phyloP scores from a whole-genome alignment of 1,140 invertebrate genomes.

The Platyura marginata region DNA sequence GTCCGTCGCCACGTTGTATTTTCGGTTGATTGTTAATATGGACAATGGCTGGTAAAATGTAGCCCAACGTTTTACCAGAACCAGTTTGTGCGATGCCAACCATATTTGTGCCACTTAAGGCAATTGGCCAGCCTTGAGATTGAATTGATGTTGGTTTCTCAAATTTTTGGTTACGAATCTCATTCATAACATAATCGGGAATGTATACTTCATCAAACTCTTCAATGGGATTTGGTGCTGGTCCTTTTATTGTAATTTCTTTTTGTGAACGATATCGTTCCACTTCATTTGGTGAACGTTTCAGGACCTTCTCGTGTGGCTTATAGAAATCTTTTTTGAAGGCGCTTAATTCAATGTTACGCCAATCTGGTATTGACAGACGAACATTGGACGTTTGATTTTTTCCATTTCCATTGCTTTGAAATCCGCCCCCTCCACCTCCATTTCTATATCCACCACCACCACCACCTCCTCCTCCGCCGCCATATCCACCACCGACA shows the following conservation, averaged over 20 bases:
- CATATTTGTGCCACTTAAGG: slow-evolving; percentile 77
- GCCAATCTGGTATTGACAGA: slow-evolving; percentile 30
- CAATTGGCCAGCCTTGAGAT: slow-evolving; percentile 84
- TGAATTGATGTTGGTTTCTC: slow-evolving; percentile 73
- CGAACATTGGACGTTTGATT: background rate
- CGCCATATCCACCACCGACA: background rate
- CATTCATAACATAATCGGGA: slow-evolving; percentile 52
- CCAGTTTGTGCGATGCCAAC: slow-evolving; percentile 90
- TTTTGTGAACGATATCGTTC: slow-evolving; percentile 52
- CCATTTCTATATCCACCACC: background rate
- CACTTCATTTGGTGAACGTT: slow-evolving; percentile 56
- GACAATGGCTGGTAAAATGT: slow-evolving; percentile 67
- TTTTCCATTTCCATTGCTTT: background rate
- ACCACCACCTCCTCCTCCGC: background rate
- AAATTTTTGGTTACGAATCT: slow-evolving; percentile 47
- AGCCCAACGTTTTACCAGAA: slow-evolving; percentile 73
- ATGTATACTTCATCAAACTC: slow-evolving; percentile 64
- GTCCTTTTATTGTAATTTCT: slow-evolving; percentile 68
- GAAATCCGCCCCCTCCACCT: background rate
- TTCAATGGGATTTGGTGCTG: slow-evolving; percentile 55
- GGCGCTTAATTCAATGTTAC: slow-evolving; percentile 60
- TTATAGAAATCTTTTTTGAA: slow-evolving; percentile 93
- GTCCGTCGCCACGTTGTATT: slow-evolving; percentile 67
- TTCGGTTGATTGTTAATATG: slow-evolving; percentile 83
- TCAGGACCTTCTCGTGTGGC: slow-evolving; percentile 53